Conservation (phyloP, 2,113 vertebrate genomes). For the Heliornis fulica region DNA sequence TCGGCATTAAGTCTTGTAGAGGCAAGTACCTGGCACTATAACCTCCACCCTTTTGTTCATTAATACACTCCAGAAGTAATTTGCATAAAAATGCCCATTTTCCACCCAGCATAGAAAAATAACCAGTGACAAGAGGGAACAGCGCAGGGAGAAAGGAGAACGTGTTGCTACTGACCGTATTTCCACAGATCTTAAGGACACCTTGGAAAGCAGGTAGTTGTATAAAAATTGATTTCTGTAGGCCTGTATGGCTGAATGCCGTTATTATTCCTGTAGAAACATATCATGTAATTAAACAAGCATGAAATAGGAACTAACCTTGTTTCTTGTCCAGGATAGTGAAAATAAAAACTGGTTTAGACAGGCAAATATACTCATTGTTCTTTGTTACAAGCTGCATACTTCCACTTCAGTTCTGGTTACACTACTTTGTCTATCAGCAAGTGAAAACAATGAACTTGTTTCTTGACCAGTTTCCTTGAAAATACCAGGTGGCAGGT, state of each 20-base stretch:
- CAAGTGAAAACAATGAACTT: not conserved
- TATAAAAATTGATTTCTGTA: not conserved
- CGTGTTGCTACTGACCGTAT: not conserved
- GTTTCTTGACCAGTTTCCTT: not conserved
- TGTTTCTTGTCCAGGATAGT: not conserved
- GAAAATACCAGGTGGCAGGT: not conserved
- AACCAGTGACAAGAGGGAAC: not conserved
- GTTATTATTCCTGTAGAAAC: not conserved
- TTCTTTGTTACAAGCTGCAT: not conserved
- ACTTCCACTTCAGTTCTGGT: not conserved
- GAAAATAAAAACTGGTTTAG: not conserved
- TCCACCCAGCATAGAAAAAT: not conserved
- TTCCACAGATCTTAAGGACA: not conserved
- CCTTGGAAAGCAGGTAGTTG: not conserved
- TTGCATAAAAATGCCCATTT: not conserved
- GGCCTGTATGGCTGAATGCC: not conserved
- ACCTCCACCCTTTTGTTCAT: not conserved
- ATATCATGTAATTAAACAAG: not conserved
- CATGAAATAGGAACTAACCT: not conserved
- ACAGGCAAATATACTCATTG: not conserved
- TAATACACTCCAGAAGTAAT: not conserved
- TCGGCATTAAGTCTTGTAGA: not conserved
- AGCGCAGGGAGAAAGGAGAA: not conserved
- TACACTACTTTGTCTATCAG: not conserved
- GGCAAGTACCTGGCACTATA: not conserved